phyloP scores from a whole-genome alignment of 2,113 vertebrate genomes.

The Salvator merianae region DNA sequence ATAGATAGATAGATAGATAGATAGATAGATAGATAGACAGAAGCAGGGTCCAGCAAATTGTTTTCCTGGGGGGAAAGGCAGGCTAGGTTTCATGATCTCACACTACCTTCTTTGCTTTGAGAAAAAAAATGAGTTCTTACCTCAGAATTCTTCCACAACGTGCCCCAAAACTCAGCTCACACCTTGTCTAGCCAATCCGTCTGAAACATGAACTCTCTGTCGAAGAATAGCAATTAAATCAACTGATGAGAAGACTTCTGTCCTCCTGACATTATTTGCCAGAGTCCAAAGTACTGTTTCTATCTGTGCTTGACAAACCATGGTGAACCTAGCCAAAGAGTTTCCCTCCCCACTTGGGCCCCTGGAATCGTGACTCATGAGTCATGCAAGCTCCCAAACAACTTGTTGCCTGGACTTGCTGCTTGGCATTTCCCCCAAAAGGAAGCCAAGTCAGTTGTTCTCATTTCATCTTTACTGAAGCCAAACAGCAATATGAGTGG shows the following conservation, averaged over 20 bases:
- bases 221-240: neutral
- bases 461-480: neutral
- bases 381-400: too few species aligned
- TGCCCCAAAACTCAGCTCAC: neutral
- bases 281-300: neutral
- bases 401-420: neutral
- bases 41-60: too few species aligned
- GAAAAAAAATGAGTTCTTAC: neutral
- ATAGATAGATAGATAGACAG: too few species aligned
- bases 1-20: too few species aligned
- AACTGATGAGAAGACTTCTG: neutral
- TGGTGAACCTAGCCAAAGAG: neutral
- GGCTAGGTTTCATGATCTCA: too few species aligned
- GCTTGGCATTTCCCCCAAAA: neutral
- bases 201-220: neutral
- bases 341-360: neutral
- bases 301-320: neutral
- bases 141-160: neutral
- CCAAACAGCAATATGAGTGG: neutral
- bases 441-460: neutral
- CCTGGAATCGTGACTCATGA: neutral
- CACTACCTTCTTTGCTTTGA: too few species aligned
- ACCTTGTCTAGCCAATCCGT: neutral
- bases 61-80: too few species aligned
- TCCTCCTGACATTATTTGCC: neutral